A percentile compares a stretch with the other conserved stretches of the same genome.
Evolutionary conservation across 2,113 vertebrate species (phyloP).

Genomic region (Pterophyllum scalare): DNA sequence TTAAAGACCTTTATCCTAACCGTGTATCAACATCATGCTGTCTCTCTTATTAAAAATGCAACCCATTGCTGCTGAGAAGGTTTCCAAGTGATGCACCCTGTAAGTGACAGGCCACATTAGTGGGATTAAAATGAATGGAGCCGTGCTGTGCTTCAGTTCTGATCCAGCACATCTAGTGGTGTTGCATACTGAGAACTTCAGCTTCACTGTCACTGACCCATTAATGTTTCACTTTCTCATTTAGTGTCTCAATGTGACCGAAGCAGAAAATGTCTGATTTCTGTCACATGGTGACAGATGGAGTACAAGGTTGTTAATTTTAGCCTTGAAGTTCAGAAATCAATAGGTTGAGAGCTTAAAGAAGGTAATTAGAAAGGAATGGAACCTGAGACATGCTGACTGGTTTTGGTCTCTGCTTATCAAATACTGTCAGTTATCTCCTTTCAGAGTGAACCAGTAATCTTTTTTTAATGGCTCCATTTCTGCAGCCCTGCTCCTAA

Average conservation of each 20-base stretch:
- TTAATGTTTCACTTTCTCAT: background rate
- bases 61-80: background rate
- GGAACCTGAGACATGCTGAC: accelerated
- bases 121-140: background rate
- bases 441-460: background rate
- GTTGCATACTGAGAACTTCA: background rate
- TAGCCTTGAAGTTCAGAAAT: background rate
- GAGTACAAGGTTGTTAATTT: background rate
- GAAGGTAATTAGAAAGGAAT: background rate
- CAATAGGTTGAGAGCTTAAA: background rate
- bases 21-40: accelerated
- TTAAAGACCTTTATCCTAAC: background rate
- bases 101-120: background rate
- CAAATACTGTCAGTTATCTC: background rate
- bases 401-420: background rate
- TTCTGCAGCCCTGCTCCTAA: background rate
- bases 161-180: background rate
- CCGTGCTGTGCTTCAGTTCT: background rate
- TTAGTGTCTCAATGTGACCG: accelerated
- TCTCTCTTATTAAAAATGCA: background rate
- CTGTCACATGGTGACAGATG: background rate
- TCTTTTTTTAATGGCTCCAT: background rate
- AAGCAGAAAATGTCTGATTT: background rate
- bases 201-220: background rate
- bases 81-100: background rate